Evolutionary conservation across 2,113 vertebrate genomes (phyloP).

Genomic region (Colaptes auratus): DNA sequence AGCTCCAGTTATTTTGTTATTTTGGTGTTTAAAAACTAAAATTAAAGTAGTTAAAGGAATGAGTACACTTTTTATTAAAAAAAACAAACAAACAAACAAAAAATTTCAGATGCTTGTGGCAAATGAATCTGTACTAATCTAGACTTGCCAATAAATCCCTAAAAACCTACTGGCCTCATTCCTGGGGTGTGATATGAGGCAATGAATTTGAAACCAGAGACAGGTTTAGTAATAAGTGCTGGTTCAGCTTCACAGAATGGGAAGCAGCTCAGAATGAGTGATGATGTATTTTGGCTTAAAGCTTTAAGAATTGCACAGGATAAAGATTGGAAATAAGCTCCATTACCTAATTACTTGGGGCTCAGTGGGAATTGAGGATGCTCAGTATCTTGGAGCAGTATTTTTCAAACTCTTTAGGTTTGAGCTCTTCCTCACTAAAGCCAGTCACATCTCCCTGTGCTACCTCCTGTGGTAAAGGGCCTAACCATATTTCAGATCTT

Average conservation of each 20-base stretch:
- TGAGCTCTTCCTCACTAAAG: neutral
- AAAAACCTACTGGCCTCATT: slow-evolving; percentile 59
- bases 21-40: slow-evolving; percentile 53
- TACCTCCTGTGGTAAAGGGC: neutral
- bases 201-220: slow-evolving; percentile 61
- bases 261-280: slow-evolving; percentile 56
- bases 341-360: slow-evolving; percentile 58
- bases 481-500: neutral
- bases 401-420: neutral
- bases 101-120: slow-evolving; percentile 46
- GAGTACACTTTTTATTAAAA: neutral
- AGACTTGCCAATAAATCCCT: slow-evolving; percentile 64
- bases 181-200: slow-evolving; percentile 56
- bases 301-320: slow-evolving; percentile 35
- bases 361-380: neutral
- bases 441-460: neutral
- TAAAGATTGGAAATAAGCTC: slow-evolving; percentile 61
- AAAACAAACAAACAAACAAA: neutral
- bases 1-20: slow-evolving; percentile 70
- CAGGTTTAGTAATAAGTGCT: slow-evolving; percentile 50
- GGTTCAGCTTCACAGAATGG: slow-evolving; percentile 58
- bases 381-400: neutral
- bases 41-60: slow-evolving; percentile 64
- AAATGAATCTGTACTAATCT: slow-evolving; percentile 63
- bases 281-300: slow-evolving; percentile 64